Base-by-base conservation (phyloP, 2,113 vertebrate species). In the Atlantisia rogersi region DNA sequence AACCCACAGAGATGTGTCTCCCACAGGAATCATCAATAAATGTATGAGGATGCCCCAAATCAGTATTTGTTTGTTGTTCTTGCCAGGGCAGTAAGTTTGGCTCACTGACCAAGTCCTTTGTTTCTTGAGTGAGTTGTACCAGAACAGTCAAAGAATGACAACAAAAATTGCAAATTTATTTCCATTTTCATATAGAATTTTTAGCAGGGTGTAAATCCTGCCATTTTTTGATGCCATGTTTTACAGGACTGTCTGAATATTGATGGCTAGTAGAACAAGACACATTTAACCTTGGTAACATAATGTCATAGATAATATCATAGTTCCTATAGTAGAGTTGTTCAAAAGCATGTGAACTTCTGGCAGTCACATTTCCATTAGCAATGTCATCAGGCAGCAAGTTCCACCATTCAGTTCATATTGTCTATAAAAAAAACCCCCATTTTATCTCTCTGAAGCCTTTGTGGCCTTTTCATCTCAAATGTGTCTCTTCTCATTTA, bases 391-490 rank as follows among this genome's bases (percentile, higher is more conserved):
- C 60, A 78, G 67, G 50, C 92, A 85, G 53, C 59, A 92, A 92
- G 77, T 86, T 92, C 65, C 50, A 46, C 31, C 56, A 56, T 81
- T 95, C 76, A 71, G 60, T 40, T 93, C 53, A 68, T 78, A 31
- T 24, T 81, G 63, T 22, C 52, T 88, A 35, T 70, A 11, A 58
- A 73, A 93, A 65, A 60, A 88, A 44, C 15, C 68, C 40, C 25
- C 0, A 32, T 68, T 91, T 91, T 90, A 86, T 87, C 44, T 77
- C 6, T 84, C 50, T 82, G 75, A 92, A 89, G 55, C n/a, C 37
- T 94, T 65, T 86, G 80, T 92, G 80, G 83, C 80, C 83, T 95
- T 93, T 97, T 95, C 74, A 89, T 95, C 86, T 95, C 73, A 79
- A 62, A 86, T 59, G 55, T 68, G 25, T 86, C 35, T 86, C 44